These are phyloP conservation scores for Parasteatoda tepidariorum DNA, from an alignment of 1,140 invertebrate genomes.

Conservation along the genomic window DNA sequence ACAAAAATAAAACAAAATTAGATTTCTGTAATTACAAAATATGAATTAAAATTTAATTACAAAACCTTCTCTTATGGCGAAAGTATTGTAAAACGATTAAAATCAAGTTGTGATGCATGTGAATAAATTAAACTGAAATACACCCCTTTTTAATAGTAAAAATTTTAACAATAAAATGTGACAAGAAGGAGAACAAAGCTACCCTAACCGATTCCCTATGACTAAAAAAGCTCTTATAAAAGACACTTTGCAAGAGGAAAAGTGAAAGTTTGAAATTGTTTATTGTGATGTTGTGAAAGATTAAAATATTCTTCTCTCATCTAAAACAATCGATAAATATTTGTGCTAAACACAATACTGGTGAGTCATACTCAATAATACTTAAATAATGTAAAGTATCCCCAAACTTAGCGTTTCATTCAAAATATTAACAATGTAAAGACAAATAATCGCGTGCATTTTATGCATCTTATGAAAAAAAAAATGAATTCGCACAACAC, in stretches of 20 bases:
- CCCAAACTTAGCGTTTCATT: slow-evolving; percentile 1
- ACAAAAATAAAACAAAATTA: too few species aligned
- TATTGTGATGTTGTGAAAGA: slow-evolving; percentile 10
- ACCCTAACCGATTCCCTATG: not conserved
- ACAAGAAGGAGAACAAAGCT: too few species aligned
- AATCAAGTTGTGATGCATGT: too few species aligned
- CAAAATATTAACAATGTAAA: slow-evolving; percentile 35
- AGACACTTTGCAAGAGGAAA: slow-evolving; percentile 32
- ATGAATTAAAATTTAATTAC: too few species aligned
- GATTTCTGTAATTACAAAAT: too few species aligned
- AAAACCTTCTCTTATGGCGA: too few species aligned
- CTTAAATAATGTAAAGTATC: slow-evolving; percentile 30
- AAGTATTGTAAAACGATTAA: too few species aligned
- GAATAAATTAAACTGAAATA: too few species aligned
- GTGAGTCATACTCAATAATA: slow-evolving; percentile 54
- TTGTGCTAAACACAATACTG: slow-evolving; percentile 50
- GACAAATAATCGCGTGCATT: slow-evolving; percentile 43
- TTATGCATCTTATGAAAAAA: slow-evolving; percentile 49
- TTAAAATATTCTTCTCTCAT: slow-evolving; percentile 28
- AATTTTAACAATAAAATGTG: too few species aligned
- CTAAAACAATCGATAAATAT: slow-evolving; percentile 49
- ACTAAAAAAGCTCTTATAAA: slow-evolving; percentile 25
- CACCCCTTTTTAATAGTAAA: too few species aligned
- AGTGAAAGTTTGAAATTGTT: slow-evolving; percentile 37
- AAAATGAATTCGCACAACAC: slow-evolving; percentile 41